These are phyloP conservation scores for Muscidifurax raptorellus DNA, from an alignment of 1,140 invertebrate genomes.

Conservation along the genomic window DNA sequence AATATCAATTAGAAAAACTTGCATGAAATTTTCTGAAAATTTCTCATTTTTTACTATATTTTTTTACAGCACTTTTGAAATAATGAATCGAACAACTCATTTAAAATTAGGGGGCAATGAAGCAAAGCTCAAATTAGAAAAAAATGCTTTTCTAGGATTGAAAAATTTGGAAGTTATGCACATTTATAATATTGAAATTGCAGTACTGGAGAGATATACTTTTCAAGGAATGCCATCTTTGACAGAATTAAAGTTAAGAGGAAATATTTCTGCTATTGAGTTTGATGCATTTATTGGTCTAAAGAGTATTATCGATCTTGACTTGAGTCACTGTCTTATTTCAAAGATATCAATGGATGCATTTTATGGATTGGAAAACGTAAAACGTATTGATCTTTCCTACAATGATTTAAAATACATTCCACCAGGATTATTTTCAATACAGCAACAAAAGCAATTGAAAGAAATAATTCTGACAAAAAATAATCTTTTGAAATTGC, in stretches of 20 bases:
- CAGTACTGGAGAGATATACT: constrained; percentile 77
- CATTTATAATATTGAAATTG: constrained; percentile 77
- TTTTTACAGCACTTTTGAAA: constrained; percentile 79
- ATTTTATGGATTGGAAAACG: constrained; percentile 79
- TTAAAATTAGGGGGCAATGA: constrained; percentile 78
- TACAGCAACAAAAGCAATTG: constrained; percentile 77
- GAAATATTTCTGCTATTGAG: constrained; percentile 78
- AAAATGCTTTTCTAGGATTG: constrained; percentile 80
- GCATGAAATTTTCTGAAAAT: neutral
- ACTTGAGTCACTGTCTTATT: constrained; percentile 80
- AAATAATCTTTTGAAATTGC: constrained; percentile 78
- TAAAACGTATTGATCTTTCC: constrained; percentile 80
- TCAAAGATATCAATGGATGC: constrained; percentile 81
- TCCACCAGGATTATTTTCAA: constrained; percentile 77
- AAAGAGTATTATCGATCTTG: constrained; percentile 77
- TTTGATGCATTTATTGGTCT: constrained; percentile 82
- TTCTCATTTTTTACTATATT: constrained; percentile 1
- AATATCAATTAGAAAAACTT: neutral
- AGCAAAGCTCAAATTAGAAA: constrained; percentile 76
- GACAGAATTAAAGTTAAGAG: constrained; percentile 75
- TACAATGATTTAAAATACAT: constrained; percentile 78
- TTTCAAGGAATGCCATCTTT: constrained; percentile 78
- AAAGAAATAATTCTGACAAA: constrained; percentile 79
- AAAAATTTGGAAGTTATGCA: constrained; percentile 75
- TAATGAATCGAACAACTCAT: constrained; percentile 81